phyloP scores from a whole-genome alignment of 1,140 invertebrate species.

The Littorina saxatilis region DNA sequence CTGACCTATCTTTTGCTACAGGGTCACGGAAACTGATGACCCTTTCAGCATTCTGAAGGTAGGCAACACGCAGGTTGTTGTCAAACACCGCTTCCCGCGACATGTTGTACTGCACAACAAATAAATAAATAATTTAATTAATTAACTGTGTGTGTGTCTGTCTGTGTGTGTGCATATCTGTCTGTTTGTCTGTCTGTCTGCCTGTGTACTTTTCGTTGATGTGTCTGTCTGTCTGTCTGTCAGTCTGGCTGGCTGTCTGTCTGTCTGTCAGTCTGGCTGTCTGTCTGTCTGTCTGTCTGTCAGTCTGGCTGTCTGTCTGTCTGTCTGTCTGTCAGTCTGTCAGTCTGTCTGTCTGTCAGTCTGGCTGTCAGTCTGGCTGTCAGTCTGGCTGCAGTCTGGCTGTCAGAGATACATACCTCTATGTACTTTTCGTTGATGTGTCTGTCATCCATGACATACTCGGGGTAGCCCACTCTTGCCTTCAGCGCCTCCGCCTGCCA shows the following conservation, averaged over 20 bases:
- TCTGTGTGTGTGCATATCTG: too few species aligned
- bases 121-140: too few species aligned
- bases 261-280: too few species aligned
- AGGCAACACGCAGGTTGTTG: slow-evolving; percentile 36
- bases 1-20: slow-evolving; percentile 24
- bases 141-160: background rate
- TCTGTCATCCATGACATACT: slow-evolving; percentile 28
- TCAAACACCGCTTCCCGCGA: slow-evolving; percentile 32
- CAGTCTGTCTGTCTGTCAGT: slow-evolving; percentile 12
- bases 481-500: slow-evolving; percentile 43
- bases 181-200: too few species aligned
- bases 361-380: background rate
- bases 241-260: too few species aligned
- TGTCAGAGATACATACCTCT: slow-evolving; percentile 6
- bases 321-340: background rate
- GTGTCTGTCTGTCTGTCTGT: background rate
- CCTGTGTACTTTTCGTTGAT: too few species aligned
- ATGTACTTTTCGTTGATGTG: background rate
- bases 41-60: slow-evolving; percentile 31
- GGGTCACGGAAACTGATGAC: slow-evolving; percentile 39
- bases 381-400: background rate
- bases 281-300: too few species aligned
- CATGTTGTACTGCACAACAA: slow-evolving; percentile 31
- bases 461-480: slow-evolving; percentile 51
- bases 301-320: too few species aligned